Evolutionary conservation across 2,797 vertebrate genomes (phyloP).

Genomic region (Coendou prehensilis): DNA sequence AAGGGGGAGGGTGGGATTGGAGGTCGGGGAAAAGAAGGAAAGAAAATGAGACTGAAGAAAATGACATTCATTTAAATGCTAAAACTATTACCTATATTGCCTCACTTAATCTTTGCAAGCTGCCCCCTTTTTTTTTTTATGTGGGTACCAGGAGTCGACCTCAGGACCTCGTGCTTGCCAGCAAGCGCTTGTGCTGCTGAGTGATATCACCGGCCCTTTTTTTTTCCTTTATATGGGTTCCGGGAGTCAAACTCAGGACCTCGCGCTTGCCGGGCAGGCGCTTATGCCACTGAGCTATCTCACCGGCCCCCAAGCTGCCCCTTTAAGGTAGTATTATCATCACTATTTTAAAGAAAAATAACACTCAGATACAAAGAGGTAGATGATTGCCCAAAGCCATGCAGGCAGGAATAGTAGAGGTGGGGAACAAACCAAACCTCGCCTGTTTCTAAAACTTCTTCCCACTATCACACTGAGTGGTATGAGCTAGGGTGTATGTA

Average conservation of each 20-base stretch:
- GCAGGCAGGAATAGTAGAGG: neutral
- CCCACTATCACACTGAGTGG: neutral
- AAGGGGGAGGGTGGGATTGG: neutral
- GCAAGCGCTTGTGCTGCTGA: too few species aligned
- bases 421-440: neutral
- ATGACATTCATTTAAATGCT: neutral
- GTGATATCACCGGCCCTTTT: too few species aligned
- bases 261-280: too few species aligned
- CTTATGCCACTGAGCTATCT: too few species aligned
- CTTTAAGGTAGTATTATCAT: conserved; percentile 25
- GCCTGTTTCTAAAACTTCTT: conserved; percentile 42
- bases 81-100: neutral
- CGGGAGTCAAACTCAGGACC: too few species aligned
- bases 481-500: neutral
- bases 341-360: conserved; percentile 31
- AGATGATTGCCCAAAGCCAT: neutral
- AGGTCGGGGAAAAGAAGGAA: neutral
- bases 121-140: neutral
- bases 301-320: neutral
- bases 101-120: neutral
- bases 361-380: conserved; percentile 28
- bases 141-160: too few species aligned
- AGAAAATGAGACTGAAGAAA: neutral
- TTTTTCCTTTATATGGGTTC: too few species aligned
- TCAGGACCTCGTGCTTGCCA: too few species aligned